Base-by-base conservation (phyloP, 2,888 invertebrate genomes). In the Aphodius granarius region DNA sequence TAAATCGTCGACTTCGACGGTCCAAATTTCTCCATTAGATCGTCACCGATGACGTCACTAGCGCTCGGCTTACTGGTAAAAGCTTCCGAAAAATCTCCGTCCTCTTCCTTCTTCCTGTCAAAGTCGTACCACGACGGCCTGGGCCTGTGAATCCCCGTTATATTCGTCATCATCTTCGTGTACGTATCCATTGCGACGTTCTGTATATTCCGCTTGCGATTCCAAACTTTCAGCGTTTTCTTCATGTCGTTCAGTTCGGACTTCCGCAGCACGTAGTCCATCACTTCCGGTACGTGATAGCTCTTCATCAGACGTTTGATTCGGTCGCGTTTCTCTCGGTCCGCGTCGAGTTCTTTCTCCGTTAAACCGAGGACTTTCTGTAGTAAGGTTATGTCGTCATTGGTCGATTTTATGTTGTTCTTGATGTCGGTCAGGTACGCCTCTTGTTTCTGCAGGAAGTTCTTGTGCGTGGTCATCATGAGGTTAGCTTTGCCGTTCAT, bases 401-500 rank as follows among this genome's bases (percentile, higher is more conserved):
- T 81, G 71, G 88, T 90, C 0, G 81, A 80, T 9, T 85, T 85
- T 0, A 90, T 89, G 0, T 87, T 85, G 0, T 85, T 84, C 43
- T 88, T 79, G 0, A 91, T 84, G 20, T 85, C 84, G 0, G 85
- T 85, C 23, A 91, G 83, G 70, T 88, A 88, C 0, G 80, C 78
- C 75, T 89, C 88, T 78, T 91, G 89, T 5, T 89, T 88, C 81
- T 88, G 88, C 82, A 92, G 85, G 0, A 89, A 87, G 76, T 90
- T 89, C 78, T 92, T 92, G 76, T 90, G 89, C 6, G 88, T 87
- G 0, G 89, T 89, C 19, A 92, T 78, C 71, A 88, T 88, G 23
- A 91, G 82, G 79, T 90, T 91, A 0, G 91, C 91, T 18, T 87
- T 88, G 9, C 84, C 92, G 0, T 90, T 90, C 85, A 90, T 88